phyloP scores from a whole-genome alignment of 2,113 vertebrate genomes.

The Rhynchopsitta pachyrhyncha region DNA sequence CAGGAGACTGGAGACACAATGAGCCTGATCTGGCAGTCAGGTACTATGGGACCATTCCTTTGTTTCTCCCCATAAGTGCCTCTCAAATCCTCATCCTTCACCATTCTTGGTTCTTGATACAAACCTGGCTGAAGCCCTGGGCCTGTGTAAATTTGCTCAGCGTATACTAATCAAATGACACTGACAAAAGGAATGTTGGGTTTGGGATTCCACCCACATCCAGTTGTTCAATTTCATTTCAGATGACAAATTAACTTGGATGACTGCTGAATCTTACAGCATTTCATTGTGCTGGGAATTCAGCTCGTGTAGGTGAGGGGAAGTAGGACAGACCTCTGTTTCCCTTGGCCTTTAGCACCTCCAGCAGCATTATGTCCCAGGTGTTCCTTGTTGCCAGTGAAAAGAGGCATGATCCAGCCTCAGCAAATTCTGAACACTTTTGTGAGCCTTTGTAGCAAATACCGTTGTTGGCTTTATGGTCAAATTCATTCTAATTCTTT shows the following conservation, averaged over 20 bases:
- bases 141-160: neutral
- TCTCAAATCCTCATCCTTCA: neutral
- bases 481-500: neutral
- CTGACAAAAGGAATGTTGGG: neutral
- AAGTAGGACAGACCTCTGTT: neutral
- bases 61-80: neutral
- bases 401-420: neutral
- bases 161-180: too few species aligned
- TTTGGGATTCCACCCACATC: neutral
- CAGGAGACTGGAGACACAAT: neutral
- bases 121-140: neutral
- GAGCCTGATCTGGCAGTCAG: neutral
- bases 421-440: fast-evolving
- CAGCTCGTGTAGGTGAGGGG: neutral
- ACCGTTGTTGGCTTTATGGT: neutral
- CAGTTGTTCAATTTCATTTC: neutral
- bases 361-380: neutral
- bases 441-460: neutral
- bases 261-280: neutral
- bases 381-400: neutral
- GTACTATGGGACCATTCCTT: neutral
- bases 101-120: neutral
- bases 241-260: neutral
- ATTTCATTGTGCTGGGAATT: neutral
- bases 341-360: too few species aligned